Percentiles rank a stretch among this genome's conserved stretches.
Conservation (phyloP, 2,888 invertebrate genomes). For the Acanthoscelides obtectus region DNA sequence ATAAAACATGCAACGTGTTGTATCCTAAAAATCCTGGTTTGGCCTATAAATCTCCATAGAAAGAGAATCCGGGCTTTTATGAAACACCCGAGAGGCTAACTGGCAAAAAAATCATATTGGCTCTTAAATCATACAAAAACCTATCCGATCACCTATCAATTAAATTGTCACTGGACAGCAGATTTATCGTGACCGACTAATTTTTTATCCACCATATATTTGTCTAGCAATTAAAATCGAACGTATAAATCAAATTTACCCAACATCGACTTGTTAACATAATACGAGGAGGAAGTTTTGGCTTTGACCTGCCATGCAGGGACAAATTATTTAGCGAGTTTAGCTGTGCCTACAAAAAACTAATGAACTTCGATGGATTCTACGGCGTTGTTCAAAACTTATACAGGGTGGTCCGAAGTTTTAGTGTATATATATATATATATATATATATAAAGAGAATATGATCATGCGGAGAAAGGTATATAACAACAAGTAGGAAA, state of each 20-base stretch:
- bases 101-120: constrained; percentile 4
- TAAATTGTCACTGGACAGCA: constrained; percentile 11
- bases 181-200: constrained; percentile 7
- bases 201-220: neutral
- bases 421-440: too few species aligned
- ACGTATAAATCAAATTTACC: neutral
- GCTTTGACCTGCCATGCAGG: too few species aligned
- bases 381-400: too few species aligned
- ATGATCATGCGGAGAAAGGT: too few species aligned
- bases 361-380: too few species aligned
- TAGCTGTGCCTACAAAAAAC: too few species aligned
- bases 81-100: constrained; percentile 3
- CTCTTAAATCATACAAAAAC: constrained; percentile 9
- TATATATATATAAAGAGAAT: too few species aligned
- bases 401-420: too few species aligned
- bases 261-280: neutral
- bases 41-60: neutral
- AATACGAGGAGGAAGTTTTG: neutral
- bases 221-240: neutral
- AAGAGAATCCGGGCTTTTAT: neutral
- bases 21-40: neutral
- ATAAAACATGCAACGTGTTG: neutral
- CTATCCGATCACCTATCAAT: constrained; percentile 11
- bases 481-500: too few species aligned
- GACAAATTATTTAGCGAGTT: too few species aligned